phyloP scores from a whole-genome alignment of 2,797 vertebrate genomes.

The Myioborus melanocephalus region DNA sequence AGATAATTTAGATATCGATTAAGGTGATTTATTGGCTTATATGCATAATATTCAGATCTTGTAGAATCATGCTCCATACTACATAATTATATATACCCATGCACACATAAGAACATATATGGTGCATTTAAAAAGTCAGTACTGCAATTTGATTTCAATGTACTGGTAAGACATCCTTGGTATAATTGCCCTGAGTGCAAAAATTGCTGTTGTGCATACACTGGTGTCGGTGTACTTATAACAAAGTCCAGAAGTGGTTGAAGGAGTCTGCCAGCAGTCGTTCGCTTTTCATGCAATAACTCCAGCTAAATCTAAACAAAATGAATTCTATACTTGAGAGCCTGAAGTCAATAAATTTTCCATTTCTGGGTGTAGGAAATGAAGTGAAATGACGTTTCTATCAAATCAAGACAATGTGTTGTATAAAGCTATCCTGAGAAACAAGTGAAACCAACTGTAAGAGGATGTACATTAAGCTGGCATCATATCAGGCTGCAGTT shows the following conservation, averaged over 20 bases:
- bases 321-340: neutral
- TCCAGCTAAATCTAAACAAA: slow-evolving; percentile 32
- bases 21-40: neutral
- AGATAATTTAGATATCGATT: neutral
- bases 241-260: neutral
- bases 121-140: neutral
- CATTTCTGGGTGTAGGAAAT: neutral
- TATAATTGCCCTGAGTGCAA: neutral
- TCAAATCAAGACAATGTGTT: slow-evolving; percentile 22
- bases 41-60: neutral
- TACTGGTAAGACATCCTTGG: neutral
- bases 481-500: neutral
- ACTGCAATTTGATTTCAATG: neutral
- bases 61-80: neutral
- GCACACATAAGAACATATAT: fast-evolving
- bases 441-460: neutral
- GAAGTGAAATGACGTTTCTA: neutral
- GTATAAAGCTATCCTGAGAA: neutral
- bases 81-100: fast-evolving
- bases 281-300: neutral
- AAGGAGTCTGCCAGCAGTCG: neutral
- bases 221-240: neutral
- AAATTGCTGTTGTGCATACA: neutral
- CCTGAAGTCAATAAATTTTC: slow-evolving; percentile 28
- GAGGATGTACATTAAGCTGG: neutral